Conservation (phyloP, 2,113 vertebrate genomes). For the Cinclus mexicanus region DNA sequence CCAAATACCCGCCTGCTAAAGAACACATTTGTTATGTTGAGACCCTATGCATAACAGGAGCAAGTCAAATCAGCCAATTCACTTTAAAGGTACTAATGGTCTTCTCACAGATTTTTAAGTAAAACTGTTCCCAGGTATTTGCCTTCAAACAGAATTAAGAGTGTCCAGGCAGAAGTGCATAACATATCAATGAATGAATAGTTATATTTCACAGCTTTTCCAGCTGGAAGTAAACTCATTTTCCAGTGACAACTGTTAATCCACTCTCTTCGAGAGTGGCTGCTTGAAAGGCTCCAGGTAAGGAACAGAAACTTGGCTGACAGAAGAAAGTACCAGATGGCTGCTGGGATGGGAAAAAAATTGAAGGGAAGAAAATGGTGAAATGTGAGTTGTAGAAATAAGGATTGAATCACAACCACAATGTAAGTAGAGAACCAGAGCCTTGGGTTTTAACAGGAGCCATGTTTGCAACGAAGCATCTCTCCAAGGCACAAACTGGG, state of each 20-base stretch:
- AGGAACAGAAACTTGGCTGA: slow-evolving; percentile 64
- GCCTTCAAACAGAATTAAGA: slow-evolving; percentile 34
- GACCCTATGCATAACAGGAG: not conserved
- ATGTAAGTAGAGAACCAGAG: slow-evolving; percentile 46
- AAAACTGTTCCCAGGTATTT: slow-evolving; percentile 25
- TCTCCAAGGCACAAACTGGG: not conserved
- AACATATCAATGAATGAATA: slow-evolving; percentile 25
- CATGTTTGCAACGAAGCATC: slow-evolving; percentile 3
- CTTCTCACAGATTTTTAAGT: slow-evolving; percentile 24
- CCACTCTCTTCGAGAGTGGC: slow-evolving; percentile 15
- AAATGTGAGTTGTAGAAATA: slow-evolving; percentile 59
- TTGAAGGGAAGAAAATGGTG: slow-evolving; percentile 13
- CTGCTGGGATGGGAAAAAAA: slow-evolving; percentile 52
- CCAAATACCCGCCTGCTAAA: not conserved
- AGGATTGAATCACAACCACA: slow-evolving; percentile 32
- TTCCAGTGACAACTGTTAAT: slow-evolving; percentile 66
- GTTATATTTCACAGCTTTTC: slow-evolving; percentile 59
- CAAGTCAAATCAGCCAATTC: not conserved
- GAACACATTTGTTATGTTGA: not conserved
- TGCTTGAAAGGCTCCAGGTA: slow-evolving; percentile 58
- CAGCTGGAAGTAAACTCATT: slow-evolving; percentile 62
- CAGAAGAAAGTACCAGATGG: slow-evolving; percentile 61
- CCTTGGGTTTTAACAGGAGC: slow-evolving; percentile 3
- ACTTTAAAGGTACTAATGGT: not conserved
- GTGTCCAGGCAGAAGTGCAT: slow-evolving; percentile 12